Evolutionary conservation across 1,140 invertebrate species (phyloP).

Genomic region (Lordiphosa collinella): DNA sequence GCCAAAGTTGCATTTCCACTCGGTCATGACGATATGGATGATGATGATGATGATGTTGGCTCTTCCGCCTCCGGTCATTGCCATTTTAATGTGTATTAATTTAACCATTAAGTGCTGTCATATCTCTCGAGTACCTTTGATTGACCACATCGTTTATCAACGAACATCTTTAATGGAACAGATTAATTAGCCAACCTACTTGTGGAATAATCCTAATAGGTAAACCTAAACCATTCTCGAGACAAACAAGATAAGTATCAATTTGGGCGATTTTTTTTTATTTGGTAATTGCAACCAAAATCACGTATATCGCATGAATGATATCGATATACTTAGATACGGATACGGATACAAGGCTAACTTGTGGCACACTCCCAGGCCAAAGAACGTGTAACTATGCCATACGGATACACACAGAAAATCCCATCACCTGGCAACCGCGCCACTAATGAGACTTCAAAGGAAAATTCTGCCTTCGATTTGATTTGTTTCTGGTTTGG

Average conservation of each 20-base stretch:
- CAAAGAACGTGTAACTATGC: slow-evolving; percentile 30
- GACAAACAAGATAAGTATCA: slow-evolving; percentile 45
- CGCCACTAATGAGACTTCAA: slow-evolving; percentile 70
- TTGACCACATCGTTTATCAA: not conserved
- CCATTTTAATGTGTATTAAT: slow-evolving; percentile 68
- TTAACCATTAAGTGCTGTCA: slow-evolving; percentile 62
- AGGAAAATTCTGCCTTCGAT: slow-evolving; percentile 40
- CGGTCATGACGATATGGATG: slow-evolving; percentile 15
- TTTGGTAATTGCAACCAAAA: slow-evolving; percentile 22
- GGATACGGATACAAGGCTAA: slow-evolving; percentile 2
- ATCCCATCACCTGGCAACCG: slow-evolving; percentile 63
- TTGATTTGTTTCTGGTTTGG: slow-evolving; percentile 61
- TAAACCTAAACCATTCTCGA: slow-evolving; percentile 22
- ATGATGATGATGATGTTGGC: slow-evolving; percentile 10
- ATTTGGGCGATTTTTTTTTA: slow-evolving; percentile 10
- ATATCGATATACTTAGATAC: slow-evolving; percentile 26
- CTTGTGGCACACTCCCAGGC: not conserved
- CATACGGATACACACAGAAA: not conserved
- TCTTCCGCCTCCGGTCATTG: slow-evolving; percentile 19
- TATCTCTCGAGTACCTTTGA: slow-evolving; percentile 39
- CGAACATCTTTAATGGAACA: slow-evolving; percentile 12
- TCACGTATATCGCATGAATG: slow-evolving; percentile 30
- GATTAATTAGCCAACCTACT: slow-evolving; percentile 23
- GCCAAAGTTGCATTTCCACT: slow-evolving; percentile 14
- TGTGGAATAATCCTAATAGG: slow-evolving; percentile 24